Evolutionary conservation across 2,797 vertebrate genomes (phyloP).

Genomic region (Myotis pilosus): DNA sequence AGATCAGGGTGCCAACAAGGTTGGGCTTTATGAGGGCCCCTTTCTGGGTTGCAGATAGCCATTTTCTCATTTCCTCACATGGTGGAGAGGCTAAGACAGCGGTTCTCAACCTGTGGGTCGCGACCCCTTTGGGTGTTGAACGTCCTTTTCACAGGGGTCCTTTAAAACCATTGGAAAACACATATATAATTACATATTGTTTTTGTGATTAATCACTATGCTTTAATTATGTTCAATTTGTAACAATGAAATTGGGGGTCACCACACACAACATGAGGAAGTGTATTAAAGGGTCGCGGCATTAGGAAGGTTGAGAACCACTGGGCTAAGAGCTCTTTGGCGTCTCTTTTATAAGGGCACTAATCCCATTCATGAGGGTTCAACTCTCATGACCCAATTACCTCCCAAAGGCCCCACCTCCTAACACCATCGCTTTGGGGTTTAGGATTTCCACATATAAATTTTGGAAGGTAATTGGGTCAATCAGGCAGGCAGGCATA

Average conservation of each 20-base stretch:
- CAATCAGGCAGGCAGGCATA: too few species aligned
- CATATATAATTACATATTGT: too few species aligned
- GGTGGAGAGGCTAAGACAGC: neutral
- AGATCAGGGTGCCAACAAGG: neutral
- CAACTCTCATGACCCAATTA: neutral
- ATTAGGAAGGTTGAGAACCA: too few species aligned
- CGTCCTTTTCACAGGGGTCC: too few species aligned
- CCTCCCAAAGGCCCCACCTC: neutral
- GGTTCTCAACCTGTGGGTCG: too few species aligned
- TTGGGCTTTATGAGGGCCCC: neutral
- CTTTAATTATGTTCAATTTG: too few species aligned
- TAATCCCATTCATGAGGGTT: neutral
- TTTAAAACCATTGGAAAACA: too few species aligned
- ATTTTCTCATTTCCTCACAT: neutral
- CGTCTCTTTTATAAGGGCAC: neutral
- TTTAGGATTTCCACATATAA: neutral
- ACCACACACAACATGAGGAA: too few species aligned
- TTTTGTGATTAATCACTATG: too few species aligned
- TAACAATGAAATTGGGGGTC: too few species aligned
- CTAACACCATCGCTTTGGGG: neutral
- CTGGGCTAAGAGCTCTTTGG: neutral
- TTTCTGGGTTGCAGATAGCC: neutral
- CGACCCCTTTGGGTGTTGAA: too few species aligned
- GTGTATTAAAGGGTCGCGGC: too few species aligned
- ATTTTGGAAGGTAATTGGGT: neutral